Evolutionary conservation across 2,888 invertebrate genomes (phyloP), one percentile per base, ranked within the genome.

Genomic region (Subacronicta megacephala): DNA sequence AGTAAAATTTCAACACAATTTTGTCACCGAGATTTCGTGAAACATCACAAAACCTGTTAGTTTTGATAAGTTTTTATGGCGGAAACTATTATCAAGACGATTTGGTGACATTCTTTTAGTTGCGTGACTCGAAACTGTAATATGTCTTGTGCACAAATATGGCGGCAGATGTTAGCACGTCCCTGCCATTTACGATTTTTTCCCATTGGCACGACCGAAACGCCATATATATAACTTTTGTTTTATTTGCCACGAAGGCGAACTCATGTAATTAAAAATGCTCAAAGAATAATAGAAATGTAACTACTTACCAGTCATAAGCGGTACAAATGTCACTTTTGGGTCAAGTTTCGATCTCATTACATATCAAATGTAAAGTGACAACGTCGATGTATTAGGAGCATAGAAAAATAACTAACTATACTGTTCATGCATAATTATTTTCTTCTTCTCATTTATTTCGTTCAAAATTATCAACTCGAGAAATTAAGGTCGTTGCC

Each of bases 401-500:
- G n/a, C n/a, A n/a, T n/a, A n/a, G n/a, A n/a, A n/a, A n/a, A n/a
- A n/a, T n/a, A n/a, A n/a, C n/a, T n/a, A n/a, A n/a, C n/a, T n/a
- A n/a, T n/a, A n/a, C n/a, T n/a, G n/a, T n/a, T n/a, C n/a, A n/a
- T n/a, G n/a, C n/a, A n/a, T n/a, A n/a, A n/a, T n/a, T n/a, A n/a
- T n/a, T n/a, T n/a, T n/a, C n/a, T n/a, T n/a, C n/a, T 42, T 49
- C 13, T 37, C 51, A 33, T 54, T 56, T 18, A 62, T 71, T 66
- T 51, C 64, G 63, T 66, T 71, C 63, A 75, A 77, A 82, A 83
- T 79, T 66, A 58, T 77, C 75, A 72, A 68, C 71, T 80, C 87
- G 83, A 88, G 84, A 83, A 87, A 89, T 88, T 84, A 79, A 79
- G 80, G 77, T 75, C 75, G 67, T 68, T 69, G 76, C 71, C 67